These are phyloP conservation scores for Oegoconia quadripuncta DNA, from an alignment of 2,888 invertebrate genomes.

Conservation along the genomic window DNA sequence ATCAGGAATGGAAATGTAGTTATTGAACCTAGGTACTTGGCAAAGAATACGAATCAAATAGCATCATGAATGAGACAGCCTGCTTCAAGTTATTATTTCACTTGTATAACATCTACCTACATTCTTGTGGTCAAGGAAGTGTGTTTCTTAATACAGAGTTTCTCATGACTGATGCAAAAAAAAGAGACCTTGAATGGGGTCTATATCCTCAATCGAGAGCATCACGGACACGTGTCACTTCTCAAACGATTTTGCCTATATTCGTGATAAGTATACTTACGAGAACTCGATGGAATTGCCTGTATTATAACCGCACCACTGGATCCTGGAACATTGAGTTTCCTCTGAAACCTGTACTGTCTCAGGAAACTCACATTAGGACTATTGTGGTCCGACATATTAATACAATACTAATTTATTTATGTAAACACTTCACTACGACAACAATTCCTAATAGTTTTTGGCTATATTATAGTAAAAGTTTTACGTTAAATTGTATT, in stretches of 20 bases:
- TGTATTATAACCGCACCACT: slow-evolving; percentile 54
- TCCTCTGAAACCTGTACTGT: slow-evolving; percentile 84
- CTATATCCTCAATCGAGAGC: slow-evolving; percentile 34
- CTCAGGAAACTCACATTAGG: slow-evolving; percentile 82
- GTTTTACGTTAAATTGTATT: slow-evolving; percentile 43
- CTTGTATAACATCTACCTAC: too few species aligned
- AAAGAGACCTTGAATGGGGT: slow-evolving; percentile 36
- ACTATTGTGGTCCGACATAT: slow-evolving; percentile 72
- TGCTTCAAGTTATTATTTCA: too few species aligned
- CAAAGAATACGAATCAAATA: too few species aligned
- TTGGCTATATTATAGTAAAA: slow-evolving; percentile 36
- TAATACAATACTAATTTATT: slow-evolving; percentile 23
- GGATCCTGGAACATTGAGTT: slow-evolving; percentile 62
- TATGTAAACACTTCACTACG: slow-evolving; percentile 12
- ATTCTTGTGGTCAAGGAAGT: too few species aligned
- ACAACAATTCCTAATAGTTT: slow-evolving; percentile 27
- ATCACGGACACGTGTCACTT: slow-evolving; percentile 37
- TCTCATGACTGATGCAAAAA: slow-evolving; percentile 9
- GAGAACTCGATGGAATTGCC: slow-evolving; percentile 54
- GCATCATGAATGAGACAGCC: too few species aligned
- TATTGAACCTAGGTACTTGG: too few species aligned
- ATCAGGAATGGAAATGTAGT: too few species aligned
- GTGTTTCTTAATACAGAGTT: not conserved
- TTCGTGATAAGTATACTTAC: slow-evolving; percentile 43
- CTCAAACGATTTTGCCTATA: slow-evolving; percentile 9